Base-by-base conservation (phyloP, 2,888 invertebrate genomes). In the Meandrusa payeni region DNA sequence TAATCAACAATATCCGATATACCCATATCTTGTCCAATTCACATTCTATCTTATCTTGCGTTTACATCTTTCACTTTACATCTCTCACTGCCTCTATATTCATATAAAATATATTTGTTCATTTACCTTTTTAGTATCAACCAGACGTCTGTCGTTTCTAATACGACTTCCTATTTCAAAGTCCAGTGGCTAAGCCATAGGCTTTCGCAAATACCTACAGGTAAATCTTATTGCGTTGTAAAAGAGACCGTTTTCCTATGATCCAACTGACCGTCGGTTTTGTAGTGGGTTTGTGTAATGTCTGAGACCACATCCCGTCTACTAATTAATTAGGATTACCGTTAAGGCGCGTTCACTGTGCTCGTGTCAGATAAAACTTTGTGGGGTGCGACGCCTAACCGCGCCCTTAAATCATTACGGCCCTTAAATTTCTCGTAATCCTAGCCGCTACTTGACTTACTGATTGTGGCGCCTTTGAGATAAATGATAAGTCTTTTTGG, bases 241-340 rank as follows among this genome's bases (percentile, higher is more conserved):
- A 38, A 46, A 50, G 48, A 50, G 47, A 41, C 38, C 44, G 50
- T 46, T 48, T 50, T 54, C 5, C 46, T 38, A 7, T 26, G 26
- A 26, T 15, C 22, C 27, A 7, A 22, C 36, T 41, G 26, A 40
- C 46, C 45, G 45, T 52, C 51, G 58, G 56, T 62, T 53, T 52
- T 54, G 57, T 52, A 57, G 51, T 50, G 59, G 63, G 61, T 68
- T 66, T 63, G 62, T 53, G 47, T 69, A 66, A 69, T 63, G 66
- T 69, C 65, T 64, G 64, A 61, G 64, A 59, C 67, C 66, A 67
- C 69, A 69, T 68, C 66, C 68, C 70, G 69, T 69, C 68, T 65
- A 63, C 68, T 79, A 80, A 82, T 83, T 81, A 81, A 82, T 82
- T 79, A 77, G 78, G 76, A 81, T 81, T 79, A 78, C 68, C 61